Evolutionary conservation across 2,888 invertebrate genomes (phyloP).

Genomic region (Abrostola triplasia): DNA sequence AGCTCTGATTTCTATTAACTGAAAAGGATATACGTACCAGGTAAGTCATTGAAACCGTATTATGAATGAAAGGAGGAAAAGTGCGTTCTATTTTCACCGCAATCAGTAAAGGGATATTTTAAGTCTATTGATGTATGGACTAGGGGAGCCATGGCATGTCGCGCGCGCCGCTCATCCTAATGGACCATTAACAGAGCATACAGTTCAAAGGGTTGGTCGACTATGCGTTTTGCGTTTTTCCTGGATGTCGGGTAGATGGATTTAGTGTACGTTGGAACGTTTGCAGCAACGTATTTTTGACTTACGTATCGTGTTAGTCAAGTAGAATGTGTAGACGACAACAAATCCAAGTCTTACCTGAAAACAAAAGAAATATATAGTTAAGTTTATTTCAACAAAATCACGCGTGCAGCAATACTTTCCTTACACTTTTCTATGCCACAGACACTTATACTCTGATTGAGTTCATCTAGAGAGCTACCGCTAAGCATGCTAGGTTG

Average conservation of each 20-base stretch:
- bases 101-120: slow-evolving; percentile 31
- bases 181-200: slow-evolving; percentile 57
- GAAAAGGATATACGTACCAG: neutral
- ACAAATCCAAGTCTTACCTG: slow-evolving; percentile 22
- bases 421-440: too few species aligned
- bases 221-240: slow-evolving; percentile 32
- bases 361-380: slow-evolving; percentile 5
- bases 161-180: slow-evolving; percentile 43
- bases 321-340: neutral
- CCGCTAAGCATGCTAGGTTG: too few species aligned
- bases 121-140: slow-evolving; percentile 20
- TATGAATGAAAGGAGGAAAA: slow-evolving; percentile 7
- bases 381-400: too few species aligned
- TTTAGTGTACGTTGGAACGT: slow-evolving; percentile 12
- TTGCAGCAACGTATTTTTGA: neutral
- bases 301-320: slow-evolving; percentile 9
- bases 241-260: slow-evolving; percentile 34
- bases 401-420: too few species aligned
- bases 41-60: neutral
- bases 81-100: slow-evolving; percentile 14
- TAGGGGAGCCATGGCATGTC: slow-evolving; percentile 15
- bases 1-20: too few species aligned
- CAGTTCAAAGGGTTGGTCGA: slow-evolving; percentile 43
- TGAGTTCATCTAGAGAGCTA: too few species aligned
- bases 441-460: too few species aligned